These are phyloP conservation scores for Cyprinodon variegatus DNA, from an alignment of 2,113 vertebrate species.

Conservation along the genomic window DNA sequence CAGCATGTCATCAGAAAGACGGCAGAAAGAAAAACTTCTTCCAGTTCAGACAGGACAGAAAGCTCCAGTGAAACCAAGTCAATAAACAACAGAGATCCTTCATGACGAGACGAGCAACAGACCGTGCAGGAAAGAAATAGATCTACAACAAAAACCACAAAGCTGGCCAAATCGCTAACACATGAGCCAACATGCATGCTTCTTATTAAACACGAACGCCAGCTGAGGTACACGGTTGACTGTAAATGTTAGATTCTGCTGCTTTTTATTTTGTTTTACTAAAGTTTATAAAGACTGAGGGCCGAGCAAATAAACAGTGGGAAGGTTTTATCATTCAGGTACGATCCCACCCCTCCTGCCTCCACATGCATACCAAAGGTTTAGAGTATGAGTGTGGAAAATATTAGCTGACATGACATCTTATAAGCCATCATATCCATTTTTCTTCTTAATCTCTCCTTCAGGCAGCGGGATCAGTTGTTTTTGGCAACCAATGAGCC, in stretches of 20 bases:
- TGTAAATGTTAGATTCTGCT: constrained; percentile 33
- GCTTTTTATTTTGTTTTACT: constrained; percentile 40
- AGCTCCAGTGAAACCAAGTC: constrained; percentile 48
- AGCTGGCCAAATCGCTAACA: constrained; percentile 37
- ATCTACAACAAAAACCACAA: constrained; percentile 45
- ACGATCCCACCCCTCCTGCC: background rate
- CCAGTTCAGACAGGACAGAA: constrained; percentile 44
- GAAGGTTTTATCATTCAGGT: constrained; percentile 13
- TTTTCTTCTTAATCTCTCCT: constrained; percentile 16
- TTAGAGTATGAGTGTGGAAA: constrained; percentile 22
- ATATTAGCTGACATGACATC: constrained; percentile 24
- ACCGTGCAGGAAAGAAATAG: constrained; percentile 22
- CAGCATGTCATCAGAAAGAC: constrained; percentile 28
- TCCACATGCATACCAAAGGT: constrained; percentile 1
- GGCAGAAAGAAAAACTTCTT: constrained; percentile 7
- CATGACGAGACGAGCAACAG: constrained; percentile 39
- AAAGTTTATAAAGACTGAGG: constrained; percentile 16
- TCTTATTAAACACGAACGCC: constrained; percentile 7
- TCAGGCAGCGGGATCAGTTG: background rate
- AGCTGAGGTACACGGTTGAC: constrained; percentile 33
- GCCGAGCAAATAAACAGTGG: background rate
- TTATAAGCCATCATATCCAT: background rate
- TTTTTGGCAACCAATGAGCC: constrained; percentile 28
- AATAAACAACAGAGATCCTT: constrained; percentile 63
- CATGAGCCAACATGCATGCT: constrained; percentile 10